Evolutionary conservation across 1,140 invertebrate genomes (phyloP).

Genomic region (Drosophila mauritiana): DNA sequence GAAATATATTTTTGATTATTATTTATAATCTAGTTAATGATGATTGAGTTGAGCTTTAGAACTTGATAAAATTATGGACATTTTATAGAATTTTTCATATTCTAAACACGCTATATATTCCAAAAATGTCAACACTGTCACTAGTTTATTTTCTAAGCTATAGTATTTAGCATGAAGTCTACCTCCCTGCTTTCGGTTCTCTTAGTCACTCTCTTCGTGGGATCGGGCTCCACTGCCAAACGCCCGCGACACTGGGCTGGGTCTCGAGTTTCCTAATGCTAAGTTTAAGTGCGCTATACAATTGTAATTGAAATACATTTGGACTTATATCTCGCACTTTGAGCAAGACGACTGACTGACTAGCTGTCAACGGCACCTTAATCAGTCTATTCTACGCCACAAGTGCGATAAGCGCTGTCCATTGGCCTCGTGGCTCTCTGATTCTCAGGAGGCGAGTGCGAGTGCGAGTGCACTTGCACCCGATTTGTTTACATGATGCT

Average conservation of each 20-base stretch:
- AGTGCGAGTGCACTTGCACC: slow-evolving; percentile 42
- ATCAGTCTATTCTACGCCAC: slow-evolving; percentile 35
- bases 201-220: slow-evolving; percentile 18
- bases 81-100: too few species aligned
- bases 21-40: too few species aligned
- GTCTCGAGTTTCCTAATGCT: slow-evolving; percentile 4
- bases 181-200: slow-evolving; percentile 13
- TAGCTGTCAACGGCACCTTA: slow-evolving; percentile 52
- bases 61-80: too few species aligned
- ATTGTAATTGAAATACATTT: slow-evolving; percentile 49
- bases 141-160: not conserved
- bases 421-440: slow-evolving; percentile 18
- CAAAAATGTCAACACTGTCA: too few species aligned
- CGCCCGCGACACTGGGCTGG: slow-evolving; percentile 8
- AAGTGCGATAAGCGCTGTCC: slow-evolving; percentile 45
- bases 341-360: slow-evolving; percentile 45
- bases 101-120: too few species aligned
- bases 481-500: slow-evolving; percentile 42
- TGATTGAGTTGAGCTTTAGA: too few species aligned
- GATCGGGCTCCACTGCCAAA: not conserved
- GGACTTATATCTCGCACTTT: slow-evolving; percentile 40
- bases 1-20: too few species aligned
- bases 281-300: slow-evolving; percentile 36
- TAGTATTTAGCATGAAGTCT: not conserved
- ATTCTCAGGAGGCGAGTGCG: not conserved